Conservation (phyloP, 2,113 vertebrate genomes). For the Eonycteris spelaea region DNA sequence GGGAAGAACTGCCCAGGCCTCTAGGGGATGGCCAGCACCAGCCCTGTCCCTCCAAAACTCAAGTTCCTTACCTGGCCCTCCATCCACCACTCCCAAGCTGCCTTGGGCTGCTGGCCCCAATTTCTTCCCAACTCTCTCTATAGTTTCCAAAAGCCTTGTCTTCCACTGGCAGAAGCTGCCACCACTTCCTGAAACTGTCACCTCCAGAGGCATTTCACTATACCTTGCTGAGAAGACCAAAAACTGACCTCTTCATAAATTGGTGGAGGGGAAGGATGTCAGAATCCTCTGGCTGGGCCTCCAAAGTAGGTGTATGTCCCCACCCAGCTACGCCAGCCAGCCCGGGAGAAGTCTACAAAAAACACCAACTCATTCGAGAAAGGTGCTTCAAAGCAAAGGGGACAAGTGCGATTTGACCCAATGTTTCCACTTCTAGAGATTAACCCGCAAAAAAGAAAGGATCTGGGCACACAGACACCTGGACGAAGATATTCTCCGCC, state of each 20-base stretch:
- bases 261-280: neutral
- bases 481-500: neutral
- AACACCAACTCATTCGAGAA: neutral
- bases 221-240: neutral
- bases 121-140: neutral
- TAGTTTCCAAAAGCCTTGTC: neutral
- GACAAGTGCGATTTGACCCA: neutral
- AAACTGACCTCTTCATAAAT: neutral
- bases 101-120: neutral
- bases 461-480: neutral
- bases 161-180: neutral
- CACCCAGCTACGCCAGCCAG: neutral
- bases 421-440: neutral
- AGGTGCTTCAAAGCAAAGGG: neutral
- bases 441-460: neutral
- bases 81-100: neutral
- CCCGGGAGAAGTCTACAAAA: neutral
- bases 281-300: neutral
- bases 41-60: neutral
- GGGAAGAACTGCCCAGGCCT: neutral
- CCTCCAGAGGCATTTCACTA: neutral
- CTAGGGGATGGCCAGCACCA: neutral
- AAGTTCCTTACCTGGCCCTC: neutral
- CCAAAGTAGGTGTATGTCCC: neutral
- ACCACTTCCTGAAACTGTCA: neutral